These are phyloP conservation scores for Pseudoips prasinana DNA, from an alignment of 2,888 invertebrate species.

Conservation along the genomic window DNA sequence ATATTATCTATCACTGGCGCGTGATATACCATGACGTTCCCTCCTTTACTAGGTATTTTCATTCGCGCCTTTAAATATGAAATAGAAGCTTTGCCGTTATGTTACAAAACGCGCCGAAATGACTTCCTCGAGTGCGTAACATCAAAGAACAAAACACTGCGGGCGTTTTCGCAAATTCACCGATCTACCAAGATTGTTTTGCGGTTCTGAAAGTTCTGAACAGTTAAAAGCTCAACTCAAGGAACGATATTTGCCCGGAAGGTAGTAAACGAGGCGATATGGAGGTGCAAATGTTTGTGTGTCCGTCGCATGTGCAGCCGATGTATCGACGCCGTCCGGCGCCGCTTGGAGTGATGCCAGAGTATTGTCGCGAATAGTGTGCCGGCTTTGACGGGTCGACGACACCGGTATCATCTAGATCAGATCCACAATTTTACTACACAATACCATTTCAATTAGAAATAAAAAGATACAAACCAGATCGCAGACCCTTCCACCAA, in stretches of 20 bases:
- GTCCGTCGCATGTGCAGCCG: constrained; percentile 40
- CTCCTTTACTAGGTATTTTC: constrained; percentile 28
- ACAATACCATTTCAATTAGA: constrained; percentile 8
- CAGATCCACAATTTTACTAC: constrained; percentile 9
- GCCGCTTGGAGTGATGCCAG: constrained; percentile 68
- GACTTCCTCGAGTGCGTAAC: constrained; percentile 42
- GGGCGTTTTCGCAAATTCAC: constrained; percentile 46
- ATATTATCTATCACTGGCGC: constrained; percentile 14
- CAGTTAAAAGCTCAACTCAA: constrained; percentile 9
- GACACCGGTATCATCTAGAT: constrained; percentile 23
- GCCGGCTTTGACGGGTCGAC: constrained; percentile 52
- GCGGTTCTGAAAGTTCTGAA: constrained; percentile 16
- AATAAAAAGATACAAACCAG: constrained; percentile 10
- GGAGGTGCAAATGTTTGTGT: constrained; percentile 17
- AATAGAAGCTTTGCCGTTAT: constrained; percentile 34
- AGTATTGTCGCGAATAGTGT: constrained; percentile 51
- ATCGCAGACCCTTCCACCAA: constrained; percentile 5
- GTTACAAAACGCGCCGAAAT: constrained; percentile 41
- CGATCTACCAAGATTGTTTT: constrained; percentile 30
- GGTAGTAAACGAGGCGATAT: constrained; percentile 7
- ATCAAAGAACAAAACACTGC: constrained; percentile 43
- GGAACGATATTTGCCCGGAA: constrained; percentile 18
- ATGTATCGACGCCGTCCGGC: constrained; percentile 50
- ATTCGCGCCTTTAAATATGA: constrained; percentile 31
- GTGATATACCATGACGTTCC: constrained; percentile 17